Base-by-base conservation (phyloP, 2,113 vertebrate species). In the Chitala chitala region DNA sequence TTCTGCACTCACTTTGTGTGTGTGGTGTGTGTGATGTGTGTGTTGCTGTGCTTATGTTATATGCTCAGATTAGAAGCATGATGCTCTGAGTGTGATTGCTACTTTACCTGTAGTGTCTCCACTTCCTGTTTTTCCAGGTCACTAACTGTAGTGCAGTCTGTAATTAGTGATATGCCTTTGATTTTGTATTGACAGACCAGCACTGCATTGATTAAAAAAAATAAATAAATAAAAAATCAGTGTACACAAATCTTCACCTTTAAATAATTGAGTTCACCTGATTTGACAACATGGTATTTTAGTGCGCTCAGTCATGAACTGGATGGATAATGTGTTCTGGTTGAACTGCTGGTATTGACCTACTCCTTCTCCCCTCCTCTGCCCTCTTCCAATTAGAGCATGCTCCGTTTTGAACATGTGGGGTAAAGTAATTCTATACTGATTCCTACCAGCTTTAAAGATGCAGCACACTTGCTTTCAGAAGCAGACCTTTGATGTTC, bases 371-470 rank as follows among this genome's bases (percentile, higher is more conserved):
- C 81, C 78, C 77, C 89, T 84, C 88, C 85, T 90, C 84, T 91
- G 87, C 92, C 84, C 89, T 93, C 92, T 92, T 90, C 92, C 88
- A 89, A 89, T 78, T 96, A 98, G 96, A 98, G 94, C 94, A 96
- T 95, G 94, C 94, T 80, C 92, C 94, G 93, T 95, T 94, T 94
- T 97, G 95, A 98, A 90, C 92, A 80, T 93, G 92, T 92, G 92
- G 90, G 89, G 94, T 97, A 97, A 98, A 92, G 96, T 98, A 97
- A 94, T 87, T 86, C 82, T 82, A 87, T 88, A 86, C 86, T 92
- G 89, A 91, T 86, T 89, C 91, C 71, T 87, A 70, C 78, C 72
- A 73, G 86, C 87, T 91, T 91, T 91, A 91, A 94, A 93, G 91
- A 86, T 93, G 92, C 88, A 88, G 77, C 87, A 83, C 87, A 88